Evolutionary conservation across 2,113 vertebrate species (phyloP), one percentile per base, ranked within the genome.

Genomic region (Archilochus colubris): DNA sequence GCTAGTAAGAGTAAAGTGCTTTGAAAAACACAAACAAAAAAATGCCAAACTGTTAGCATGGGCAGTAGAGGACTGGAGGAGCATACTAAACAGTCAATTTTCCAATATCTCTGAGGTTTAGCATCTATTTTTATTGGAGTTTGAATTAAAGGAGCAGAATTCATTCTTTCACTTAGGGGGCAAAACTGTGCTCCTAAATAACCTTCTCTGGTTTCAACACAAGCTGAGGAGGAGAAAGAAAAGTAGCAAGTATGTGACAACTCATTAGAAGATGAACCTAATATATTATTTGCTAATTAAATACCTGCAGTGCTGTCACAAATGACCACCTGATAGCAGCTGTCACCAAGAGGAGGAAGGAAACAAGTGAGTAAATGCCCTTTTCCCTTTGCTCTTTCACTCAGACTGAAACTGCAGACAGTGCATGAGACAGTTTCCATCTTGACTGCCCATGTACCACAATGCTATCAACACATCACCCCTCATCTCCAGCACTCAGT

Each of bases 11-110:
- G 46, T 6, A 14, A 70, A 67, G n/a, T 48, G 44, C 33, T 82
- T 53, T 72, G 67, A 69, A 72, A 91, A 61, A 66, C 22, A 57
- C 3, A 23, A 10, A 62, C 24, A 48, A 55, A 70, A 30, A 18
- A 7, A 0, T 0, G 6, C 10, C 25, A 55, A 18, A 63, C 3
- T 17, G 24, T 33, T 61, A 48, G 33, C 36, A n/a, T 10, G 5
- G 73, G 27, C 66, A 78, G 50, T 1, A 55, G 57, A 22, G 28
- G 53, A 66, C 9, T 11, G 44, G 66, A 82, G 61, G 27, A 82
- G 30, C 84, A 62, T 18, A 53, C 44, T 25, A 61, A 59, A 36
- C 3, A 77, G 74, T 22, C 48, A 43, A 31, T 57, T 62, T 80
- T 36, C 48, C 22, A 75, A 1, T 30, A 43, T 8, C 28, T 79